Evolutionary conservation across 2,113 vertebrate genomes (phyloP).

Genomic region (Sinocyclocheilus rhinocerous): DNA sequence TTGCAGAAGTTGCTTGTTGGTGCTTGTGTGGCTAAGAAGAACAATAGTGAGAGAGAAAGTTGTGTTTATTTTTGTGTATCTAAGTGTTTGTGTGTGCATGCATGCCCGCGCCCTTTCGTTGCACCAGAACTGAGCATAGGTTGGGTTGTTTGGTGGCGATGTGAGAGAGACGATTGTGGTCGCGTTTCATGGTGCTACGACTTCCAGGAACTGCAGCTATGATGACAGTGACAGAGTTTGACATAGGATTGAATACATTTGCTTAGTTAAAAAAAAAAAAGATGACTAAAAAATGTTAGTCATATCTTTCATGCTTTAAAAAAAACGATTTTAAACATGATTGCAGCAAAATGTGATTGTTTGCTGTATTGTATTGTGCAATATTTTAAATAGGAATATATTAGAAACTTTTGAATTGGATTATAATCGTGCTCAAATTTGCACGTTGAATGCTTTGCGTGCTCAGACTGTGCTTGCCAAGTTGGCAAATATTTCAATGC

Average conservation of each 20-base stretch:
- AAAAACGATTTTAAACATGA: background rate
- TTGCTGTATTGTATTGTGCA: background rate
- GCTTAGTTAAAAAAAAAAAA: no score
- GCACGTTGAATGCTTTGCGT: background rate
- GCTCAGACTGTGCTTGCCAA: background rate
- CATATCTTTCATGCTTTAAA: background rate
- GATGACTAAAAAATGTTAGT: no score
- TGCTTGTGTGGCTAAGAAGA: background rate
- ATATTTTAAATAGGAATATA: background rate
- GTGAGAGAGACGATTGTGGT: constrained; percentile 45
- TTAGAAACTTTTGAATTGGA: background rate
- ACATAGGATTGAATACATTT: background rate
- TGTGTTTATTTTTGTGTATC: constrained; percentile 15
- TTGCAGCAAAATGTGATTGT: background rate
- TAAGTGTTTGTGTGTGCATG: constrained; percentile 13
- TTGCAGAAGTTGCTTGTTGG: background rate
- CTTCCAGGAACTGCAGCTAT: constrained; percentile 49
- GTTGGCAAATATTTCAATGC: background rate
- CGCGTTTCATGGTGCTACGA: constrained; percentile 30
- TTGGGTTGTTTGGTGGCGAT: constrained; percentile 36
- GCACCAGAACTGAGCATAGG: constrained; percentile 51
- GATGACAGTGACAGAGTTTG: constrained; percentile 6
- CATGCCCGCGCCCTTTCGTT: constrained; percentile 41
- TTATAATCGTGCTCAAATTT: background rate
- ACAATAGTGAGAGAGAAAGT: background rate